Evolutionary conservation across 1,140 invertebrate species (phyloP), one percentile per base, ranked within the genome.

Genomic region (Drosophila ficusphila): DNA sequence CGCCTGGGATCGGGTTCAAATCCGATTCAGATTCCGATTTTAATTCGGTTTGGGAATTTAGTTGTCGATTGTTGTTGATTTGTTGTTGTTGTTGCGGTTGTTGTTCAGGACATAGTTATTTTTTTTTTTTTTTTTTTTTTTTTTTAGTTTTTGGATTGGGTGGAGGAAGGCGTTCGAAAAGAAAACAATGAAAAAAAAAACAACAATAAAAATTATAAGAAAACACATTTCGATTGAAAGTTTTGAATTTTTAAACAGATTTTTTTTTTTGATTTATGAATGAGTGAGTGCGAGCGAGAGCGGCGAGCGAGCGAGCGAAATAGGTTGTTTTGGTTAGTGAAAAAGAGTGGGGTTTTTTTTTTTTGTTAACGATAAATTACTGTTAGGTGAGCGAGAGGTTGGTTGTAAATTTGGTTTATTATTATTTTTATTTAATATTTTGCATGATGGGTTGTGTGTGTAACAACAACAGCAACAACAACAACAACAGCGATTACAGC

Each of bases 121-220:
- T 62, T 64, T 38, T 41, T 61, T 54, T 53, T 65, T 52, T 76
- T 34, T 18, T 58, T 65, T 46, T 65, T 46, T 49, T 61, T 76
- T 76, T 76, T n/a, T n/a, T n/a, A n/a, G 18, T 25, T 60, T 64
- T 62, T 76, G 44, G 49, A 39, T 31, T 52, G 36, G 76, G 23
- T 52, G 68, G 62, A 67, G 62, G 44, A 49, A 75, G 61, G 73
- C 76, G 72, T 73, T 81, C 57, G 76, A 86, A 86, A 86, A 82
- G 64, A 89, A 88, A 88, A 82, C 48, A 54, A 77, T 67, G 38
- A 44, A 53, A 88, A 88, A 81, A 75, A 79, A 81, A 77, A 89
- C 65, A 88, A 88, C 74, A 88, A 82, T 89, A 82, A 75, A 86
- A 86, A 86, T 82, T 88, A 86, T 70, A 75, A 77, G 57, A 61